These are phyloP conservation scores for Moxostoma hubbsi DNA, from an alignment of 2,797 vertebrate genomes.

Conservation along the genomic window DNA sequence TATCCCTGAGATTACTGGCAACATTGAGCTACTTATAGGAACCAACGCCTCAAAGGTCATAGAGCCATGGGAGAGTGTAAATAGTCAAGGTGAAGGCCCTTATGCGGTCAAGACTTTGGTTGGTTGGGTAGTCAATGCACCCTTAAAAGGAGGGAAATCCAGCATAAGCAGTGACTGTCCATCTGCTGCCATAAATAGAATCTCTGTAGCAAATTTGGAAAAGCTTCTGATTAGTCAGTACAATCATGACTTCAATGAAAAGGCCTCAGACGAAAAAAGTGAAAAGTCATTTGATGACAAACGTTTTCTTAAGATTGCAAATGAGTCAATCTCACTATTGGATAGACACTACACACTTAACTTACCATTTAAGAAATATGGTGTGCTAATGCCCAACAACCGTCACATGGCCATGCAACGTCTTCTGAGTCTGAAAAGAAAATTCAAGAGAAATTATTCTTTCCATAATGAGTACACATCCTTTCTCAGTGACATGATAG, in stretches of 20 bases:
- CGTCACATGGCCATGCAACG: neutral
- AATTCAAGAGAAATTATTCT: too few species aligned
- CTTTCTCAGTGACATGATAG: neutral
- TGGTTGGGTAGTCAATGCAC: neutral
- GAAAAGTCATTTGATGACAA: neutral
- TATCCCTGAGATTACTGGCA: neutral
- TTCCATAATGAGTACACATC: too few species aligned
- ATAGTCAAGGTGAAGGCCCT: too few species aligned
- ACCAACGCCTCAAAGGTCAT: too few species aligned
- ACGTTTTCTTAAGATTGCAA: neutral
- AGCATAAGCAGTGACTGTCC: neutral
- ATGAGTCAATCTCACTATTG: neutral
- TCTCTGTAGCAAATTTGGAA: neutral
- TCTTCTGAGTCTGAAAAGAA: conserved; percentile 8
- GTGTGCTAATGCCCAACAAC: conserved; percentile 14
- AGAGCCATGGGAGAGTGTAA: too few species aligned
- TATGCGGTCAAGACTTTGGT: too few species aligned
- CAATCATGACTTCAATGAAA: neutral
- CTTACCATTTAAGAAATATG: conserved; percentile 14
- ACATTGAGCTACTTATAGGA: too few species aligned
- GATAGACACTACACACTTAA: neutral
- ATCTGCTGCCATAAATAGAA: neutral
- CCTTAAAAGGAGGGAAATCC: neutral
- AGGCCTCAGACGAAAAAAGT: neutral
- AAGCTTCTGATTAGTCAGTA: neutral